A percentile compares a stretch with the other conserved stretches of the same genome.
Conservation (phyloP, 1,140 invertebrate species). For the Pseudomyrmex concolor region DNA sequence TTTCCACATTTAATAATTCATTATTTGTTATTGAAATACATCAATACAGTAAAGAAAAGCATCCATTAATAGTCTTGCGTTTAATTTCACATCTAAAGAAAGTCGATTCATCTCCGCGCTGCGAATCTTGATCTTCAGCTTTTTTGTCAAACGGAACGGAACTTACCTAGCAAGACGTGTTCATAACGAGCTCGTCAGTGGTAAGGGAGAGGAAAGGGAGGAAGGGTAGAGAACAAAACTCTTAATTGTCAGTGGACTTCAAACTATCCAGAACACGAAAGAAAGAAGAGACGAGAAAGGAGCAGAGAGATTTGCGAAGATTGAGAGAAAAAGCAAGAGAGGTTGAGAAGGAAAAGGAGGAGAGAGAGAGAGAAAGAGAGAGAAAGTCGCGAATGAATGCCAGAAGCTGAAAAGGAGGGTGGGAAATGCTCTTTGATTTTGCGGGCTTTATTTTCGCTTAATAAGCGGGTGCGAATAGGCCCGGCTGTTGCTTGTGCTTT, state of each 20-base stretch:
- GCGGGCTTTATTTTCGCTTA: conserved; percentile 78
- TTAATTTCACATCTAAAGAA: conserved; percentile 19
- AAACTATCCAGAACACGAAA: conserved; percentile 61
- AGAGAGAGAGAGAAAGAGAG: conserved; percentile 36
- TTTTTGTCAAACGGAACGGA: conserved; percentile 17
- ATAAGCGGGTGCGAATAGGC: conserved; percentile 78
- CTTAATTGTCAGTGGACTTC: conserved; percentile 61
- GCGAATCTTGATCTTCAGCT: conserved; percentile 13
- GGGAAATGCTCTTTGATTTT: conserved; percentile 73
- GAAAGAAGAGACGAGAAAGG: conserved; percentile 62
- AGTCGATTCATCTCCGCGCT: neutral
- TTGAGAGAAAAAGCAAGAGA: neutral
- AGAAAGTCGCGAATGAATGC: conserved; percentile 55
- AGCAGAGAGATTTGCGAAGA: conserved; percentile 27
- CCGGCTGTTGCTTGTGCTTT: conserved; percentile 77
- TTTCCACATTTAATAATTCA: neutral
- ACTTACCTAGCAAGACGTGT: conserved; percentile 45
- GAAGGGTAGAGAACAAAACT: conserved; percentile 52
- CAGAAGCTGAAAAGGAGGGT: conserved; percentile 49
- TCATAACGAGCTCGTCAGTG: conserved; percentile 43
- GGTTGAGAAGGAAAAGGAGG: conserved; percentile 26
- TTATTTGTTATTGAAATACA: neutral
- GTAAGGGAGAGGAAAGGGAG: neutral
- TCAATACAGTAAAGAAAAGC: neutral
- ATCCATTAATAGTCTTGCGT: conserved; percentile 13